These are phyloP conservation scores for Odontamblyopus rebecca DNA, from an alignment of 2,797 vertebrate species.

Conservation along the genomic window DNA sequence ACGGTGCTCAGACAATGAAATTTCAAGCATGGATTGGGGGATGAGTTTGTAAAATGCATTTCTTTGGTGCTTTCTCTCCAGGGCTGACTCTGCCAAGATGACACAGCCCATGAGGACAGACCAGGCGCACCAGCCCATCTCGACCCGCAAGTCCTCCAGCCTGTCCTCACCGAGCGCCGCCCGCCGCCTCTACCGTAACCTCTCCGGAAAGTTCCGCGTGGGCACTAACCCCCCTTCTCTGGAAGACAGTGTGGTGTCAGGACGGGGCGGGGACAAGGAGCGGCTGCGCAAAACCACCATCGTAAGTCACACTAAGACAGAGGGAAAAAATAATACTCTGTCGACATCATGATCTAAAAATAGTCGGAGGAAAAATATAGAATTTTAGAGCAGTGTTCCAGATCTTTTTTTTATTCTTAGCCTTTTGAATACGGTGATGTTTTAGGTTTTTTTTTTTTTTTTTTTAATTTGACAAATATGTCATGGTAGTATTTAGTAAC, in stretches of 20 bases:
- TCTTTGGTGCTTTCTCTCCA: constrained; percentile 47
- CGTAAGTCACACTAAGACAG: constrained; percentile 71
- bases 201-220: constrained; percentile 91
- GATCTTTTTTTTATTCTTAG: too few species aligned
- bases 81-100: constrained; percentile 89
- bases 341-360: constrained; percentile 55
- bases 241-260: constrained; percentile 80
- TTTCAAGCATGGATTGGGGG: neutral
- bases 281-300: constrained; percentile 84
- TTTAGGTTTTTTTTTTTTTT: too few species aligned
- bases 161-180: constrained; percentile 88
- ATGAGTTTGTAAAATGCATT: neutral
- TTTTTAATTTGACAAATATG: too few species aligned
- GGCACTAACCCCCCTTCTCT: constrained; percentile 79
- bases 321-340: constrained; percentile 56
- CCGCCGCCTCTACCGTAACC: constrained; percentile 91
- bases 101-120: constrained; percentile 85
- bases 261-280: constrained; percentile 83
- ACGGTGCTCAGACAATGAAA: neutral
- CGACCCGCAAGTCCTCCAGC: constrained; percentile 80
- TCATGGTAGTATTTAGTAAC: too few species aligned
- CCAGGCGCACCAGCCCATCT: constrained; percentile 74
- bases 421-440: too few species aligned
- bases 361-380: constrained; percentile 42
- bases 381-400: constrained; percentile 7